Evolutionary conservation across 2,797 vertebrate species (phyloP).

Genomic region (Mycteria americana): DNA sequence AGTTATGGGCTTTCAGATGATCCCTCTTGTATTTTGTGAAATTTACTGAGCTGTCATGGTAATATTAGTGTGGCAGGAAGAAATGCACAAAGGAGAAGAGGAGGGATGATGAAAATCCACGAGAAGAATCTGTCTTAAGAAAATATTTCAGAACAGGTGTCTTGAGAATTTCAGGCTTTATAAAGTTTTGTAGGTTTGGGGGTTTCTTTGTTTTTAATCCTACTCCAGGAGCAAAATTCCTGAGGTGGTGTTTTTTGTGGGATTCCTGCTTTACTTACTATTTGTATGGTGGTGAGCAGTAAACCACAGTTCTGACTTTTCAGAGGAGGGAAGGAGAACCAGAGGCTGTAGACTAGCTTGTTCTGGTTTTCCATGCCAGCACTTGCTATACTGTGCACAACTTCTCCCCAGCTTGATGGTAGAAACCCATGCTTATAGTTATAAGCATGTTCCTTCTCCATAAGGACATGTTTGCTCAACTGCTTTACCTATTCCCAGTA

Average conservation of each 20-base stretch:
- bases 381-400: fast-evolving
- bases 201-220: slow-evolving; percentile 26
- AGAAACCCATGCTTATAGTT: not conserved
- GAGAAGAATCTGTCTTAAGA: not conserved
- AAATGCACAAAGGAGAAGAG: not conserved
- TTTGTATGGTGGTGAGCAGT: not conserved
- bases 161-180: slow-evolving; percentile 12
- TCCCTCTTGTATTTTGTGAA: slow-evolving; percentile 47
- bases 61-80: slow-evolving; percentile 10
- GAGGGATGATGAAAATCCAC: not conserved
- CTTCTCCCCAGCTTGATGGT: not conserved
- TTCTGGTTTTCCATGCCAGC: not conserved
- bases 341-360: not conserved
- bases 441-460: not conserved
- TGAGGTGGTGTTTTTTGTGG: not conserved
- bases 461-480: not conserved
- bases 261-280: not conserved
- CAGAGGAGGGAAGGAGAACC: not conserved
- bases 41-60: slow-evolving; percentile 34
- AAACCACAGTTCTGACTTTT: not conserved
- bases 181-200: slow-evolving; percentile 1
- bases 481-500: not conserved
- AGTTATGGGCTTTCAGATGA: slow-evolving; percentile 35
- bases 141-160: not conserved
- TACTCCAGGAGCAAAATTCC: not conserved